Conservation (phyloP, 2,797 vertebrate genomes). For the Dryobates pubescens region DNA sequence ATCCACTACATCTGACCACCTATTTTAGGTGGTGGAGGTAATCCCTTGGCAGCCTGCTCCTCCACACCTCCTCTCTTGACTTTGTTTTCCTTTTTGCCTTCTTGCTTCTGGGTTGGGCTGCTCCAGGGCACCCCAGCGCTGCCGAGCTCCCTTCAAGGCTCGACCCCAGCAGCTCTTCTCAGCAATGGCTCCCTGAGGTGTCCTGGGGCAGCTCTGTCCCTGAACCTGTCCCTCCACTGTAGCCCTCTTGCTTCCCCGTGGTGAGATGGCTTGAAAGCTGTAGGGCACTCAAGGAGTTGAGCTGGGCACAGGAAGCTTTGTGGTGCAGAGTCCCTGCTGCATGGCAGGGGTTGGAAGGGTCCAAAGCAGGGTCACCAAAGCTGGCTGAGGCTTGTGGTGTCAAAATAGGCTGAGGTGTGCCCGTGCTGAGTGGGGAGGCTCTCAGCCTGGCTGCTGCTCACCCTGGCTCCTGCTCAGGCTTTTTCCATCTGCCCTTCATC, state of each 20-base stretch:
- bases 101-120: background rate
- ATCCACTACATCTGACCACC: too few relatives aligned
- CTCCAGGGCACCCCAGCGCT: background rate
- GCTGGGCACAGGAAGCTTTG: background rate
- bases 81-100: too few relatives aligned
- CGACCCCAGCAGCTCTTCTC: background rate
- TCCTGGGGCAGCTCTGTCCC: too few relatives aligned
- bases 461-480: background rate
- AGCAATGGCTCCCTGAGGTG: background rate
- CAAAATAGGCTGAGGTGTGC: background rate
- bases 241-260: background rate
- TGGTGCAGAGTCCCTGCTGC: background rate
- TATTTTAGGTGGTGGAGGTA: too few relatives aligned
- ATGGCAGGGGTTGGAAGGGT: too few relatives aligned
- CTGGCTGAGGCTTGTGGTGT: background rate
- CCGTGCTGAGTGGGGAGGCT: fast-evolving
- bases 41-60: too few relatives aligned
- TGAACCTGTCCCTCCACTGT: too few relatives aligned
- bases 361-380: background rate
- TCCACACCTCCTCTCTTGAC: too few relatives aligned
- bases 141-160: background rate
- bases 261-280: background rate
- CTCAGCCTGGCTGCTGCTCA: background rate
- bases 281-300: background rate
- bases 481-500: slow-evolving; percentile 41